Base-by-base conservation (phyloP, 2,888 invertebrate genomes). In the Allacma fusca region DNA sequence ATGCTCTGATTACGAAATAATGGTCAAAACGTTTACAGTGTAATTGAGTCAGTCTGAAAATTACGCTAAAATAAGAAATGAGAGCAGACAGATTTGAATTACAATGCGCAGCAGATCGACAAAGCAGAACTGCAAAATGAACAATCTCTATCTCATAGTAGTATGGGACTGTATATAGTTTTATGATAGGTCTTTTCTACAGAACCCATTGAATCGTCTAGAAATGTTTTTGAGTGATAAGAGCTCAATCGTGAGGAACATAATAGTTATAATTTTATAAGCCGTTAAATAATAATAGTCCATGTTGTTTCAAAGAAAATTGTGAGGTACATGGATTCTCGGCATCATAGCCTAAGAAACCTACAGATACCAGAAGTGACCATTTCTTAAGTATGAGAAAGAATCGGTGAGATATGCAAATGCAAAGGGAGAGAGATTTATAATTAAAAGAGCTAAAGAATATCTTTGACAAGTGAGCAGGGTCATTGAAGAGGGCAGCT, bases 401-500 rank as follows among this genome's bases (percentile, higher is more conserved):
- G 40, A 40, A 28, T 26, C 29, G 68, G 40, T 26, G 21, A 68
- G n/a, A 34, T n/a, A 29, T 68, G 68, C 29, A 21, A 40, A 21
- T 19, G 23, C 13, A 34, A n/a, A 68, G 29, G 26, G 29, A 34
- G 23, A 34, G 68, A 68, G 68, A 68, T 21, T 64, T 26, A 28
- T 28, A 24, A 64, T 50, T 34, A 50, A 44, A 34, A 44, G n/a
- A 69, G 43, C 9, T 19, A 23, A 69, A 43, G 4, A 40, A 21
- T 76, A 67, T 75, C 68, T 34, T 50, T n/a, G 57, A 43, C 68
- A 68, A 78, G 74, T 34, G 68, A 74, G 43, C 73, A 74, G 74
- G 78, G 78, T 78, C 78, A 78, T 21, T 50, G 26, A 21, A 74
- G 12, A 74, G 78, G 78, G 65, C 78, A 78, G 65, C 50, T 68